Evolutionary conservation across 2,797 vertebrate species (phyloP).

Genomic region (Dromococcyx pavoninus): DNA sequence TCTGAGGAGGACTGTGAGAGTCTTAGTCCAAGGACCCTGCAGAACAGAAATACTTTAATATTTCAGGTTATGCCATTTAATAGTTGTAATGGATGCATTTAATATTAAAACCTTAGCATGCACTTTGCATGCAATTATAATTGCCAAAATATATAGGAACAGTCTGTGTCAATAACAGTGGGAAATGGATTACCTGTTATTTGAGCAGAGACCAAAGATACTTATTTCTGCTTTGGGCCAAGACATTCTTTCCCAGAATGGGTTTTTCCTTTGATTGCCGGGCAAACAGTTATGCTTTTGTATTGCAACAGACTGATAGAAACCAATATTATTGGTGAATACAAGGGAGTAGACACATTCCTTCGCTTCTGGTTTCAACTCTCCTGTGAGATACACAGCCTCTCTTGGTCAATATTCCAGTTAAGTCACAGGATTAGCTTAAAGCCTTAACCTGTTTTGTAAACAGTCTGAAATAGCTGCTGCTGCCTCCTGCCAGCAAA

Average conservation of each 20-base stretch:
- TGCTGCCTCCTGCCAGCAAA: not conserved
- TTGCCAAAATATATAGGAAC: not conserved
- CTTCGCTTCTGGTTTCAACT: not conserved
- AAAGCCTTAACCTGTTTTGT: not conserved
- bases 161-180: fast-evolving
- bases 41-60: not conserved
- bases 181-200: not conserved
- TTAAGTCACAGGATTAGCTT: not conserved
- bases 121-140: not conserved
- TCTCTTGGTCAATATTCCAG: fast-evolving
- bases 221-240: not conserved
- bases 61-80: not conserved
- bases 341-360: not conserved
- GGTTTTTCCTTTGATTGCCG: not conserved
- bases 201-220: not conserved
- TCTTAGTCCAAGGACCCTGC: not conserved
- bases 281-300: not conserved
- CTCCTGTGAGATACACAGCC: not conserved
- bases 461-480: not conserved
- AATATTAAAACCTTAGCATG: not conserved
- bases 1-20: not conserved
- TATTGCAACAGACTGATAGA: not conserved
- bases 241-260: not conserved
- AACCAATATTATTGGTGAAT: not conserved
- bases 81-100: not conserved